phyloP scores from a whole-genome alignment of 2,888 invertebrate species.

The Synanthedon andrenaeformis region DNA sequence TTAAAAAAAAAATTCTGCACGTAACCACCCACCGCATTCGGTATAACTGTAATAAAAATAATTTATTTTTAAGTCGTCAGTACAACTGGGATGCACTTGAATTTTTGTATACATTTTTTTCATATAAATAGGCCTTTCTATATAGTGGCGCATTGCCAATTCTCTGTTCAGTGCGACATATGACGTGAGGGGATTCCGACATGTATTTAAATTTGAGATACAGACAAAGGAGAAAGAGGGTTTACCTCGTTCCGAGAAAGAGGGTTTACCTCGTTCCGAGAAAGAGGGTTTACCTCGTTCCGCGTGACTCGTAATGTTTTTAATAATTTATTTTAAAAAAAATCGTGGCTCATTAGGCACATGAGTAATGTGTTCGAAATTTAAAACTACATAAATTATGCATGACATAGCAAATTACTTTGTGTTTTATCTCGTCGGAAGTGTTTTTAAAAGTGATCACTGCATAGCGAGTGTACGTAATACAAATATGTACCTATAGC shows the following conservation, averaged over 20 bases:
- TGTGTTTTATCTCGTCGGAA: no score
- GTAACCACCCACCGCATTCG: neutral
- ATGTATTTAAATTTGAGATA: conserved; percentile 1
- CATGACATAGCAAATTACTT: no score
- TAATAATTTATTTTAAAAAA: neutral
- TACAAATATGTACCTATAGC: no score
- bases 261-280: conserved; percentile 1
- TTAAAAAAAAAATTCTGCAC: neutral
- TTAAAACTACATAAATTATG: no score
- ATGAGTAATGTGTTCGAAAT: no score
- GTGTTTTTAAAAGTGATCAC: no score
- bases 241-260: neutral
- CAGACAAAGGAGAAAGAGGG: conserved; percentile 11
- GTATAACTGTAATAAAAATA: neutral
- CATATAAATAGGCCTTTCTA: conserved; percentile 27
- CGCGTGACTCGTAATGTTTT: neutral
- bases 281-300: conserved; percentile 5
- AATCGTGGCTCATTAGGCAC: no score
- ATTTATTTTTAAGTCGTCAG: neutral
- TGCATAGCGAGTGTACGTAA: no score
- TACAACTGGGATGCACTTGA: conserved; percentile 1
- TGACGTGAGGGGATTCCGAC: conserved; percentile 11
- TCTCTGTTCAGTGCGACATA: conserved; percentile 33
- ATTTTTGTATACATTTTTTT: conserved; percentile 23
- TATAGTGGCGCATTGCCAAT: conserved; percentile 42